phyloP scores from a whole-genome alignment of 2,888 invertebrate species.

The Pediacus dermestoides region DNA sequence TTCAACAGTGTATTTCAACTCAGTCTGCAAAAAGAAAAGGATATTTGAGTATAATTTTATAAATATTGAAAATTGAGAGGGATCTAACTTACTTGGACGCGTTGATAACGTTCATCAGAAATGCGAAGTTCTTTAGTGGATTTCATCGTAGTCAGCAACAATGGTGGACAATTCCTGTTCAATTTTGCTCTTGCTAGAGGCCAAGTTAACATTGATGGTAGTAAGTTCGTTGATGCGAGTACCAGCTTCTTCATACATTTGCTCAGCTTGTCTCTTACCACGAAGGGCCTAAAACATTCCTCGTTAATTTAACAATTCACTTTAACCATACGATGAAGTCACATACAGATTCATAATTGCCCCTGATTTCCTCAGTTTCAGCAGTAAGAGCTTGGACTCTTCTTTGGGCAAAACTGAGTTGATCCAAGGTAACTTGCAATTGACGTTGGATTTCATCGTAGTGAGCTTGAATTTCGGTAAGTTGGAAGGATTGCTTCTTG shows the following conservation, averaged over 20 bases:
- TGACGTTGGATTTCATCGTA: slow-evolving; percentile 97
- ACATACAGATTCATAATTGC: slow-evolving; percentile 77
- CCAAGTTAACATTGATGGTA: slow-evolving; percentile 91
- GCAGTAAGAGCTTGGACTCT: slow-evolving; percentile 87
- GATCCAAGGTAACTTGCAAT: slow-evolving; percentile 91
- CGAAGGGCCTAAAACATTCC: slow-evolving; percentile 74
- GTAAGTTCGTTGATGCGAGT: slow-evolving; percentile 92
- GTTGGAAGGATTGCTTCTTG: slow-evolving; percentile 93
- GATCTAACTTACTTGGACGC: slow-evolving; percentile 62
- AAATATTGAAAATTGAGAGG: slow-evolving; percentile 3
- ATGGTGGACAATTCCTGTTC: slow-evolving; percentile 90
- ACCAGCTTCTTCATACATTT: slow-evolving; percentile 84
- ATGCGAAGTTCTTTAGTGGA: slow-evolving; percentile 92
- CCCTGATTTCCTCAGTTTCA: slow-evolving; percentile 94
- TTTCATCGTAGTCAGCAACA: slow-evolving; percentile 96
- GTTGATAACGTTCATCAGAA: slow-evolving; percentile 92
- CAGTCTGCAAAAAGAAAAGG: slow-evolving; percentile 57
- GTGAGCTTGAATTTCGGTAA: slow-evolving; percentile 87
- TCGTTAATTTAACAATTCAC: background rate
- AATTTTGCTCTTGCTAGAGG: slow-evolving; percentile 90
- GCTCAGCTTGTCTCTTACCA: slow-evolving; percentile 86
- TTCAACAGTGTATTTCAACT: slow-evolving; percentile 92
- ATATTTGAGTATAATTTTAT: slow-evolving; percentile 5
- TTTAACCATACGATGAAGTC: background rate
- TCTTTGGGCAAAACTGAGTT: slow-evolving; percentile 85